Evolutionary conservation across 2,113 vertebrate species (phyloP), one percentile per base, ranked within the genome.

Genomic region (Scytalopus superciliaris): DNA sequence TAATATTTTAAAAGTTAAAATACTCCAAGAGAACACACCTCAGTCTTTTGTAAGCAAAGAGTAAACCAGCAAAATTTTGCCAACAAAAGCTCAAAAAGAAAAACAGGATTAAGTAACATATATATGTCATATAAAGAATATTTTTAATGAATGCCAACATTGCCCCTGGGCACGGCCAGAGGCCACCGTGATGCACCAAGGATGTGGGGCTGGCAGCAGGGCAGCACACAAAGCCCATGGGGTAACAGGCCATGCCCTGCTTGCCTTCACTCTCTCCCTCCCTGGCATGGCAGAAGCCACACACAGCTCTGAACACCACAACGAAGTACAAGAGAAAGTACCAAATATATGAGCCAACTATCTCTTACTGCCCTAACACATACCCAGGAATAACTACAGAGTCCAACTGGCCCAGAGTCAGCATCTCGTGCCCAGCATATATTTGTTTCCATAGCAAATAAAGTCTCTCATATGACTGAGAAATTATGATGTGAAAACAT

Each of bases 381-480:
- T 75, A 92, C 83, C 89, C 94, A 94, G 80, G 69, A 96, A 84
- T 93, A 94, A 95, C 92, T 63, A 72, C 85, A 84, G 89, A 93
- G 94, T 95, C 96, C 95, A 97, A 60, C 94, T 96, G 96, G 95
- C 95, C 95, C 94, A 89, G 94, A 95, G 93, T 94, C 89, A 96
- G 93, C 86, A 95, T 90, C 96, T 93, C 45, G 31, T 97, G 95
- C 94, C 95, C 91, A 94, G 95, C 90, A 90, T 97, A 84, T 92
- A 95, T 95, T 95, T 96, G 94, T 96, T 96, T 95, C 96, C 95
- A 94, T 95, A 92, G 94, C 79, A 96, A 97, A 96, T 96, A 96
- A 91, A 96, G 53, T 96, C 85, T 95, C 79, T 96, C 90, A 93
- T 93, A 95, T 92, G 90, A 96, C 90, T 96, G 96, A 96, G 88